Conservation (phyloP, 2,797 vertebrate species). For the Falco naumanni region DNA sequence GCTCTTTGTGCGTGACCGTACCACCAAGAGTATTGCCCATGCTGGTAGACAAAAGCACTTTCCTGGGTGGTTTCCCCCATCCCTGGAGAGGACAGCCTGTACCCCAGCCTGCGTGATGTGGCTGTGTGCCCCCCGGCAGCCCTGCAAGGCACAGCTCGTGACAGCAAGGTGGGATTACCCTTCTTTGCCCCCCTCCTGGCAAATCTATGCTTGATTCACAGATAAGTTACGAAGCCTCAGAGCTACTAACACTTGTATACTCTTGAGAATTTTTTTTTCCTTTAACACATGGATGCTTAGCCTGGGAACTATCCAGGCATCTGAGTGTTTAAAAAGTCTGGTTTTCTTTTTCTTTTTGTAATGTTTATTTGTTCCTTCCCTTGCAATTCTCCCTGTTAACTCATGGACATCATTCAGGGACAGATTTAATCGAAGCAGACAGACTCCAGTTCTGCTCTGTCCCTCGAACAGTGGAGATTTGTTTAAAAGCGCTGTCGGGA, state of each 20-base stretch:
- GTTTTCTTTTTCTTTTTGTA: slow-evolving; percentile 48
- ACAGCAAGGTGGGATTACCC: neutral
- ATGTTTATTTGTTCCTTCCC: slow-evolving; percentile 72
- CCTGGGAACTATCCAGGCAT: slow-evolving; percentile 40
- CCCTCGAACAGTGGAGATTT: slow-evolving; percentile 44
- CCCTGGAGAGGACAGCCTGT: neutral
- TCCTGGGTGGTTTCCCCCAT: neutral
- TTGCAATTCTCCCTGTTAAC: slow-evolving; percentile 55
- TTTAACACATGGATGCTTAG: neutral
- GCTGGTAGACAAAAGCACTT: neutral
- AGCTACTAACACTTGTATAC: neutral
- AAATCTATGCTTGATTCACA: neutral
- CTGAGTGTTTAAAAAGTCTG: slow-evolving; percentile 62
- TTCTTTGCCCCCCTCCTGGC: neutral
- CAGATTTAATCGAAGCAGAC: slow-evolving; percentile 63
- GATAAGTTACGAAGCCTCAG: neutral
- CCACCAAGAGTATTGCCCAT: neutral
- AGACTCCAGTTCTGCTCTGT: slow-evolving; percentile 55
- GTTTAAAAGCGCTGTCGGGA: slow-evolving; percentile 51
- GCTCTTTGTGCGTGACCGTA: neutral
- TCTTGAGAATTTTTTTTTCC: neutral
- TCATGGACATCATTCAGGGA: slow-evolving; percentile 57
- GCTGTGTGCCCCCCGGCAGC: neutral
- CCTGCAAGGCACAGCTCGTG: neutral
- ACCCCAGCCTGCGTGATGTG: accelerated